Evolutionary conservation across 2,888 invertebrate species (phyloP), one percentile per base, ranked within the genome.

Genomic region (Patella ulyssiponensis): DNA sequence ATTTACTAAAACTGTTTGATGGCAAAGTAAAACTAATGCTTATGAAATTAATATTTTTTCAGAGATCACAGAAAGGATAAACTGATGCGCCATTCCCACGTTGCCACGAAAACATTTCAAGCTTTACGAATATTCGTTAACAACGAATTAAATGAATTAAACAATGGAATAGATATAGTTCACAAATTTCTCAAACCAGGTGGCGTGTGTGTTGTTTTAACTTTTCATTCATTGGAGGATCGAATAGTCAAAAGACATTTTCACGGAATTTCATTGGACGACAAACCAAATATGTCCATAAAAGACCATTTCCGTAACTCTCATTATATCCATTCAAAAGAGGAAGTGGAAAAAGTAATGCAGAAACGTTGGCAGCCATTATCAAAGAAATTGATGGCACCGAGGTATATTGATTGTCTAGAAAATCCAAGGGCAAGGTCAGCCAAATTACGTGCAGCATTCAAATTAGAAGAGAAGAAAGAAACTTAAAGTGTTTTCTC

Each of bases 121-220:
- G 98, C 98, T 0, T 91, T 98, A 80, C 93, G 98, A 80, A 98
- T 98, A 87, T 98, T 98, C 92, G 96, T 98, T 0, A 98, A 98
- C 90, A 96, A 98, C 91, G 98, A 98, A 93, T 92, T 98, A 0
- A 98, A 98, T 91, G 98, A 98, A 93, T 94, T 98, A 1, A 96
- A 98, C 92, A 96, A 96, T 91, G 98, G 95, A 0, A 94, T 98
- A 92, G 90, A 96, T 44, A 87, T 97, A 76, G 95, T 97, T 0
- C 94, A 95, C 81, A 77, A 84, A 12, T 88, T 96, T 94, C 93
- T 98, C 33, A 96, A 96, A 92, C 92, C 94, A 0, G 94, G 95
- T 58, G 98, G 98, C 0, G 93, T 94, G 79, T 91, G 98, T 79
- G 95, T 96, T 0, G 95, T 96, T 0, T 94, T 98, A 69, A 95